Conservation (phyloP, 2,888 invertebrate species). For the Hemicrepidius hirtus region DNA sequence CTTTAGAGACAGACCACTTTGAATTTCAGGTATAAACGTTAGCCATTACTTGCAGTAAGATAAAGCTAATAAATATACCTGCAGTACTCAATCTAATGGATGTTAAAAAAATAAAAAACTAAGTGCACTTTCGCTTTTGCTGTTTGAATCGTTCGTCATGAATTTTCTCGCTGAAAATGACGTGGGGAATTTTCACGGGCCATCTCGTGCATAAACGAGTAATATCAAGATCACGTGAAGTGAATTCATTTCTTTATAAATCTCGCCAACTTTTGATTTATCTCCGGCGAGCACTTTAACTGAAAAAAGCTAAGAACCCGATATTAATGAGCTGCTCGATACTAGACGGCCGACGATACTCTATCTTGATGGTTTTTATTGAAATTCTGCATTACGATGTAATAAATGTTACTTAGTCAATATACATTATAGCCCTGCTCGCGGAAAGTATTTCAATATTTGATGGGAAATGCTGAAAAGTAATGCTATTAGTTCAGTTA, state of each 20-base stretch:
- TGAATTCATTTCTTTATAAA: conserved; percentile 54
- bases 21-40: too few relatives aligned
- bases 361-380: conserved; percentile 42
- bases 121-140: conserved; percentile 20
- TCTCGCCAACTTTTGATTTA: conserved; percentile 56
- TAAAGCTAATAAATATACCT: conserved; percentile 19
- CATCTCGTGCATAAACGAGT: conserved; percentile 43
- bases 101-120: conserved; percentile 31
- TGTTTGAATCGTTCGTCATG: conserved; percentile 19
- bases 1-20: too few relatives aligned
- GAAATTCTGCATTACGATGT: conserved; percentile 44
- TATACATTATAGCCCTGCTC: conserved; percentile 38
- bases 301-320: conserved; percentile 48
- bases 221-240: conserved; percentile 50
- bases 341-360: conserved; percentile 39
- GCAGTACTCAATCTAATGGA: conserved; percentile 28
- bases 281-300: conserved; percentile 54
- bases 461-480: conserved; percentile 44
- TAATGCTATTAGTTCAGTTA: conserved; percentile 44
- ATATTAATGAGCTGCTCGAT: conserved; percentile 54
- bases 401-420: conserved; percentile 36
- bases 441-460: conserved; percentile 45
- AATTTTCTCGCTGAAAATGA: conserved; percentile 25
- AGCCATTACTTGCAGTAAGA: conserved; percentile 6
- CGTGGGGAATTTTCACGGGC: conserved; percentile 32